Base-by-base conservation (phyloP, 2,888 invertebrate species). In the Hypercompe scribonia region DNA sequence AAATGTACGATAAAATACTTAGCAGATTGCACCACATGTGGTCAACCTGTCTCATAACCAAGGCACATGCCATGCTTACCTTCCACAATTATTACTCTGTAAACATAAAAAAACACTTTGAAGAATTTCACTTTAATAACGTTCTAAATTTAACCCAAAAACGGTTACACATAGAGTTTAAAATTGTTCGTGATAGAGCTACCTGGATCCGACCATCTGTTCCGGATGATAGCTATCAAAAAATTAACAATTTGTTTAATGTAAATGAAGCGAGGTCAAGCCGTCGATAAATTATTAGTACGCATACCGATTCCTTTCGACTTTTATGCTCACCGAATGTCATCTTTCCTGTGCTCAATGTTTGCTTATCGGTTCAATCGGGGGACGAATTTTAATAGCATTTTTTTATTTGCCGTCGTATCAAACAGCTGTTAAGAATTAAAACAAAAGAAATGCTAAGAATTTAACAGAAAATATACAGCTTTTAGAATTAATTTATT, bases 181-280 rank as follows among this genome's bases (percentile, higher is more conserved):
- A 75, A 86, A 77, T 90, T 1, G 46, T 24, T 46, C 75, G 73
- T 28, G 7, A 34, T 50, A 18, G 39, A 72, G 70, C 77, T 84
- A 78, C 84, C 81, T 85, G 86, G 84, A 86, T 86, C 78, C 78
- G 81, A 86, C 94, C 95, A 95, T 94, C 94, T 95, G 95, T 95
- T 94, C 91, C 93, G 91, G 93, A 93, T 90, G 95, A 95, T 95
- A 90, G 93, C 91, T 95, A 95, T 95, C 95, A 91, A 94, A 94
- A 95, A 95, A 95, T 95, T 95, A 95, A 95, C 95, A 95, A 95
- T 95, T 95, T 95, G 95, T 95, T 95, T 95, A 95, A 95, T 94
- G 93, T 92, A 95, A 95, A 95, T 95, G 93, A 94, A 92, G 90
- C 91, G 93, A 92, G 92, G 93, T 92, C 92, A 93, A 91, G 90